Percentiles rank a stretch among this genome's conserved stretches.
phyloP scores from a whole-genome alignment of 1,140 invertebrate species.

The Panagrolaimus sp. region DNA sequence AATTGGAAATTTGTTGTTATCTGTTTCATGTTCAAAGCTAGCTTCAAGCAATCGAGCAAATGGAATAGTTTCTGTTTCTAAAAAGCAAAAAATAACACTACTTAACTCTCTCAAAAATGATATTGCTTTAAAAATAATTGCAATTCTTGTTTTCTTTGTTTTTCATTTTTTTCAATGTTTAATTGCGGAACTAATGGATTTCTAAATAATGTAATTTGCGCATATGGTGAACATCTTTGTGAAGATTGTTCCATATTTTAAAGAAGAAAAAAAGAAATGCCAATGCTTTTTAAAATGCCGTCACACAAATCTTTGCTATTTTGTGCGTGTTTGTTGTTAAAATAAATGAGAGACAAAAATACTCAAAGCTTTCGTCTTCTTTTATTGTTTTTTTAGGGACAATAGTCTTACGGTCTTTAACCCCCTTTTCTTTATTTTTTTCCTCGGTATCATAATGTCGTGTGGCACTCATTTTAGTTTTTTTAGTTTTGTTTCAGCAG shows the following conservation, averaged over 20 bases:
- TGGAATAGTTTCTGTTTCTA: neutral
- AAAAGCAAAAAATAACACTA: neutral
- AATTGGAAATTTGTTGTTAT: neutral
- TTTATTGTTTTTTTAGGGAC: no score
- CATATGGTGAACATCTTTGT: conserved; percentile 13
- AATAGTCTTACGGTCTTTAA: no score
- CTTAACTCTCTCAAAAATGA: neutral
- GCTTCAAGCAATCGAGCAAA: conserved; percentile 2
- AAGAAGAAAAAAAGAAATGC: no score
- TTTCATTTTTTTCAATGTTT: neutral
- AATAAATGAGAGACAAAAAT: no score
- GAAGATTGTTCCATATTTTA: neutral
- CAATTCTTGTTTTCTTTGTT: neutral
- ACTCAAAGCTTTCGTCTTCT: no score
- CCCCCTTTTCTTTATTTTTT: no score
- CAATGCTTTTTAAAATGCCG: no score
- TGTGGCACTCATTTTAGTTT: no score
- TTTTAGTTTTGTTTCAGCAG: no score
- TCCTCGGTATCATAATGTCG: no score
- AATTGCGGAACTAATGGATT: neutral
- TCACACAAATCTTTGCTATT: no score
- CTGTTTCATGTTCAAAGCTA: neutral
- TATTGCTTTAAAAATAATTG: neutral
- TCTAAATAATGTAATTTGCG: conserved; percentile 4
- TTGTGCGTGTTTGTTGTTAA: no score